A percentile compares a stretch with the other conserved stretches of the same genome.
phyloP scores from a whole-genome alignment of 2,113 vertebrate genomes.

The Promerops cafer region DNA sequence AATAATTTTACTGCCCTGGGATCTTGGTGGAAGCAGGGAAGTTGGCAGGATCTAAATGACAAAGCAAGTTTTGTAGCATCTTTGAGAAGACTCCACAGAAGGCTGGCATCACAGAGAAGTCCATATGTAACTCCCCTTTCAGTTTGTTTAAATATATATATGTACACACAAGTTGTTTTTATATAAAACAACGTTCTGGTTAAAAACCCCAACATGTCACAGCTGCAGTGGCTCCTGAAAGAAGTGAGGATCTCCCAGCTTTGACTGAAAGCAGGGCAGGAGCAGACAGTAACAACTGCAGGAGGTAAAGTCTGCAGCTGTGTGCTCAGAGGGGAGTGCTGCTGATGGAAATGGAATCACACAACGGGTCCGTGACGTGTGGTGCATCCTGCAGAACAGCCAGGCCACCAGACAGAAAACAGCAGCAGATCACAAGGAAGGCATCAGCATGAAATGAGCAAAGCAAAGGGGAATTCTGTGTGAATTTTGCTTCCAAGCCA shows the following conservation, averaged over 20 bases:
- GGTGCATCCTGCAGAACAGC: not conserved
- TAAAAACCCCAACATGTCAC: not conserved
- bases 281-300: not conserved
- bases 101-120: not conserved
- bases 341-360: not conserved
- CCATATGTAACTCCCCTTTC: not conserved
- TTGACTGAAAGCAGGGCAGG: not conserved
- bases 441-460: not conserved
- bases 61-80: not conserved
- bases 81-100: not conserved
- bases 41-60: not conserved
- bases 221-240: not conserved
- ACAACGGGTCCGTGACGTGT: rapidly evolving
- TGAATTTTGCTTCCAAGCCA: not conserved
- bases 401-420: not conserved
- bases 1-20: not conserved
- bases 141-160: not conserved
- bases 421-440: not conserved
- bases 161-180: not conserved
- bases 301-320: not conserved
- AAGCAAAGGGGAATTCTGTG: not conserved
- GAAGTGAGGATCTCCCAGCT: not conserved
- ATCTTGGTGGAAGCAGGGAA: not conserved
- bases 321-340: not conserved
- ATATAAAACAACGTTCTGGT: not conserved